Percentiles rank a stretch among this genome's conserved stretches.
phyloP scores from a whole-genome alignment of 2,113 vertebrate genomes.

The Echinops telfairi region DNA sequence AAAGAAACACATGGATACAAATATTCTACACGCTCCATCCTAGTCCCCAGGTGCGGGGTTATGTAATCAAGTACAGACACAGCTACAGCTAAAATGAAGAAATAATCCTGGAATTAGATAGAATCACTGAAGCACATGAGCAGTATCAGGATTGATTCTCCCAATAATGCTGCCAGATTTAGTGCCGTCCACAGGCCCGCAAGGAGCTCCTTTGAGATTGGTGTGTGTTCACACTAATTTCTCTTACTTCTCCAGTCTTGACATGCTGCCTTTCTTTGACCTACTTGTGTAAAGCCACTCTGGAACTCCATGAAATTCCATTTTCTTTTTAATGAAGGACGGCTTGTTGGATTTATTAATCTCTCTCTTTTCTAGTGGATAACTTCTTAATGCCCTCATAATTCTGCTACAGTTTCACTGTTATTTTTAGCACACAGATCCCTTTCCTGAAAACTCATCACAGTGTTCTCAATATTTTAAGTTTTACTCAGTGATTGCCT shows the following conservation, averaged over 20 bases:
- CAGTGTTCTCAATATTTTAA: neutral
- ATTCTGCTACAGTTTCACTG: neutral
- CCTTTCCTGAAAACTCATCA: neutral
- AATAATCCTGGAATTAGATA: neutral
- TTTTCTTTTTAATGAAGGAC: neutral
- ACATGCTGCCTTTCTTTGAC: fast-evolving
- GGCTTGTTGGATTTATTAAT: neutral
- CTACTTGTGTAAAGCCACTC: neutral
- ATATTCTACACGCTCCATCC: neutral
- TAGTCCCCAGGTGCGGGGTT: fast-evolving
- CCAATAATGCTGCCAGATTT: neutral
- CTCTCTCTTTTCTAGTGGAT: neutral
- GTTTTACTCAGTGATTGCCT: neutral
- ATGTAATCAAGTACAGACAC: too few species aligned
- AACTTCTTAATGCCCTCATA: neutral
- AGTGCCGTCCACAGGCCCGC: fast-evolving
- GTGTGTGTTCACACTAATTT: fast-evolving
- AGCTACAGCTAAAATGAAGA: neutral
- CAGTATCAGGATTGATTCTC: neutral
- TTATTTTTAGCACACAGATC: neutral
- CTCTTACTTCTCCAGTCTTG: neutral
- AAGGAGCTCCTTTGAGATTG: fast-evolving
- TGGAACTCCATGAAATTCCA: neutral
- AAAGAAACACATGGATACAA: neutral
- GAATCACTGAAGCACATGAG: neutral